These are phyloP conservation scores for Oscheius sp. DNA, from an alignment of 2,888 invertebrate species.

Conservation along the genomic window DNA sequence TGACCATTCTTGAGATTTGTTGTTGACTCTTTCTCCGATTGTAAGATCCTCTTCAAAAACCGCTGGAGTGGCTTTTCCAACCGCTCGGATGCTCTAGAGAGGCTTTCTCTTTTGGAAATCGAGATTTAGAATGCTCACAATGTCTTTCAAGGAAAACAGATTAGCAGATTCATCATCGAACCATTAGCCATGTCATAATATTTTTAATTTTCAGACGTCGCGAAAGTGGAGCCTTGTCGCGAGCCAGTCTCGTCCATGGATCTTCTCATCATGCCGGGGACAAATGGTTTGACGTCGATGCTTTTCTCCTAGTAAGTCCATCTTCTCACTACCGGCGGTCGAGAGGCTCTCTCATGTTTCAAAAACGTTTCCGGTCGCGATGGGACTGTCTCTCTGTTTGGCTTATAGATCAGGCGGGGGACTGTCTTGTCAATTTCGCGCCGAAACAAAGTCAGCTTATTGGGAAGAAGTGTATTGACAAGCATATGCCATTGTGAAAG, in stretches of 20 bases:
- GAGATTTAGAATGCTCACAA: too few relatives aligned
- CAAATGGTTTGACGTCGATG: constrained; percentile 67
- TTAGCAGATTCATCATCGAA: too few relatives aligned
- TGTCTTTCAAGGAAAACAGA: too few relatives aligned
- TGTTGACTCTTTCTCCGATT: too few relatives aligned
- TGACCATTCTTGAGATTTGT: too few relatives aligned
- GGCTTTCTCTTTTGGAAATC: too few relatives aligned
- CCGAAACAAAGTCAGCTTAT: constrained; percentile 25
- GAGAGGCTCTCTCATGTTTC: constrained; percentile 26
- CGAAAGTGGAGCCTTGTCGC: constrained; percentile 41
- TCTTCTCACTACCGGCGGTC: constrained; percentile 9
- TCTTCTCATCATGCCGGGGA: constrained; percentile 52
- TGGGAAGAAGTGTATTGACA: constrained; percentile 8
- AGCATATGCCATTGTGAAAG: too few relatives aligned
- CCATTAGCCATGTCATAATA: too few relatives aligned
- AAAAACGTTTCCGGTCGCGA: constrained; percentile 30
- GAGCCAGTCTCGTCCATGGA: constrained; percentile 53
- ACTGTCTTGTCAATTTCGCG: constrained; percentile 23
- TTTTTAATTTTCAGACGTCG: constrained; percentile 4
- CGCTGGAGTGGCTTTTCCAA: too few relatives aligned
- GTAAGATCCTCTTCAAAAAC: too few relatives aligned
- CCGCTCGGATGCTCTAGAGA: too few relatives aligned
- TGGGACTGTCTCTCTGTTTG: too few relatives aligned
- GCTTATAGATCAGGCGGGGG: constrained; percentile 29
- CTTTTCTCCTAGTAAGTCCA: constrained; percentile 63